A percentile compares a stretch with the other conserved stretches of the same genome.
Evolutionary conservation across 2,888 invertebrate species (phyloP).

Genomic region (Trypoxylon attenuatum): DNA sequence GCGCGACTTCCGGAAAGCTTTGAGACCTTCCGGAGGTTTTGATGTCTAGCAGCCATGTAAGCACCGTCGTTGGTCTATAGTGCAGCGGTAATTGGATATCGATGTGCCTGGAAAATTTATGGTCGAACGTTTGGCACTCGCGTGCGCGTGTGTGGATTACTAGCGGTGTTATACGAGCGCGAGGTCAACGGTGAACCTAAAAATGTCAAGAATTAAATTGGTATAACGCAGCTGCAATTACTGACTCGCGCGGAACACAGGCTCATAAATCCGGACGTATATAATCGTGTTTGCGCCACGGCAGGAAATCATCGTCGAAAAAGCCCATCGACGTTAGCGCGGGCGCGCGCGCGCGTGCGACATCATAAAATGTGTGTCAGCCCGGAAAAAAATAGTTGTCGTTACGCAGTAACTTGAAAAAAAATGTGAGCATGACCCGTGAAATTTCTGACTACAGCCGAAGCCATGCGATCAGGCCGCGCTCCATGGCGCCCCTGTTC

Average conservation of each 20-base stretch:
- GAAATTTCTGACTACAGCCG: constrained; percentile 41
- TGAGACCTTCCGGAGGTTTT: too few relatives aligned
- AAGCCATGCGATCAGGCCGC: not conserved
- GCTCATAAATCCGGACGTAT: not conserved
- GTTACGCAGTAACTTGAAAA: constrained; percentile 17
- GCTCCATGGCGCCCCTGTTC: constrained; percentile 24
- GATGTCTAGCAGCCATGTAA: too few relatives aligned
- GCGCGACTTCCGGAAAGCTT: too few relatives aligned
- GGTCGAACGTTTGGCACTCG: too few relatives aligned
- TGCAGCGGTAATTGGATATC: too few relatives aligned
- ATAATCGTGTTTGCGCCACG: not conserved
- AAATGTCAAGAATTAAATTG: not conserved
- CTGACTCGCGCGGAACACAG: not conserved
- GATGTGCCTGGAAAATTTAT: too few relatives aligned
- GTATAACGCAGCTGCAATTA: not conserved
- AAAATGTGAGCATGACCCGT: constrained; percentile 17
- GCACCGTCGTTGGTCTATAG: too few relatives aligned
- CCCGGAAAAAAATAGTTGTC: not conserved
- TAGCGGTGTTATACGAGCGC: too few relatives aligned
- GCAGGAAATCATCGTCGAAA: not conserved
- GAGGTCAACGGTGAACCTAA: too few relatives aligned
- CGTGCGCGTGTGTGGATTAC: too few relatives aligned
- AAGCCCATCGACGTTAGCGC: not conserved
- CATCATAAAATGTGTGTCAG: not conserved
- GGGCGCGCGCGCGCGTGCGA: too few relatives aligned